phyloP scores from a whole-genome alignment of 2,888 invertebrate genomes.

The Notodonta ziczac region DNA sequence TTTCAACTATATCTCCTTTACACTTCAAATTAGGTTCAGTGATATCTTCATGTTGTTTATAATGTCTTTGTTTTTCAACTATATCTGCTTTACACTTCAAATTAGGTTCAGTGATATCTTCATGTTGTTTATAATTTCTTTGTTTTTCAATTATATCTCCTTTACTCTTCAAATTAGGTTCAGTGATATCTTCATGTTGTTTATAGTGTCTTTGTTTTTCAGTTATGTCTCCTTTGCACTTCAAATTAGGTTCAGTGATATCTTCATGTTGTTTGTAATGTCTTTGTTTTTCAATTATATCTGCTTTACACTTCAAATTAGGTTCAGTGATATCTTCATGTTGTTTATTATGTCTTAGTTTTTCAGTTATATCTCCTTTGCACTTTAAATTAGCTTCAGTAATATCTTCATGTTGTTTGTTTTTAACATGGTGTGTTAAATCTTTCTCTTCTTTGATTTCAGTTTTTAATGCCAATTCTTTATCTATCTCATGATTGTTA shows the following conservation, averaged over 20 bases:
- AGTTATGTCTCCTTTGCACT: conserved; percentile 61
- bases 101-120: conserved; percentile 38
- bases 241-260: conserved; percentile 41
- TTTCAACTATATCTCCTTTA: conserved; percentile 67
- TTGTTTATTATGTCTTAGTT: conserved; percentile 17
- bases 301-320: conserved; percentile 58
- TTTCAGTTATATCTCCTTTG: too few relatives aligned
- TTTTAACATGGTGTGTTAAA: conserved; percentile 44
- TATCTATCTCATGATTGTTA: conserved; percentile 79
- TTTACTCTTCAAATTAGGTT: conserved; percentile 56
- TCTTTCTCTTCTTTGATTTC: conserved; percentile 81
- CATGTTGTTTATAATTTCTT: conserved; percentile 65
- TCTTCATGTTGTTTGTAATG: conserved; percentile 61
- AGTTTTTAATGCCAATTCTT: conserved; percentile 64
- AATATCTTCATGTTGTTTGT: conserved; percentile 44
- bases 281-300: conserved; percentile 72
- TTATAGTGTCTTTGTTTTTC: conserved; percentile 78
- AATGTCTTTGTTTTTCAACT: conserved; percentile 76
- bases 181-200: conserved; percentile 44
- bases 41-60: conserved; percentile 49
- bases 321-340: conserved; percentile 42
- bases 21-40: conserved; percentile 49
- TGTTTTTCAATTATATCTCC: conserved; percentile 70
- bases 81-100: conserved; percentile 62
- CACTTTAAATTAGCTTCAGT: conserved; percentile 22